Percentiles rank a stretch among this genome's conserved stretches.
Conservation (phyloP, 2,888 invertebrate genomes). For the Brenthis ino region DNA sequence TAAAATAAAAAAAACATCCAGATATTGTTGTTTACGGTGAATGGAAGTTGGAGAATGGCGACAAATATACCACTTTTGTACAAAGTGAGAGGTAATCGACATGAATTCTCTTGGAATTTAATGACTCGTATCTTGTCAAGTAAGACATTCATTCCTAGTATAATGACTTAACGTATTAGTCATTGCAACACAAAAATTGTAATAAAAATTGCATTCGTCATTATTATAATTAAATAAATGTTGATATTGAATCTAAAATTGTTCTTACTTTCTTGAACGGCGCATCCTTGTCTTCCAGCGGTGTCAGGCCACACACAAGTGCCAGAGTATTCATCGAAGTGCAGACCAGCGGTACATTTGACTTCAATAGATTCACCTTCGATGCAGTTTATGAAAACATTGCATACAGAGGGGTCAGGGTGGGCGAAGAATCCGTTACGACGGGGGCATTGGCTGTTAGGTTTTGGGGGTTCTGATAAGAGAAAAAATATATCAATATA, state of each 20-base stretch:
- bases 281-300: conserved; percentile 89
- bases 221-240: no score
- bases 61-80: conserved; percentile 24
- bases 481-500: conserved; percentile 16
- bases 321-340: conserved; percentile 94
- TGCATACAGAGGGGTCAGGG: conserved; percentile 90
- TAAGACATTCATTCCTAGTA: conserved; percentile 4
- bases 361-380: conserved; percentile 91
- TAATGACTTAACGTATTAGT: conserved; percentile 18
- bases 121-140: conserved; percentile 22
- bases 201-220: neutral
- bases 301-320: conserved; percentile 95
- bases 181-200: neutral
- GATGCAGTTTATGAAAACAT: conserved; percentile 94
- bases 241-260: neutral
- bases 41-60: conserved; percentile 35
- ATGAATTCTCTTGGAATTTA: conserved; percentile 24
- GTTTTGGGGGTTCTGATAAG: conserved; percentile 87
- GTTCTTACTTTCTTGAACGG: conserved; percentile 77
- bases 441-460: conserved; percentile 88
- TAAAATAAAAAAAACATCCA: conserved; percentile 8
- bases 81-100: conserved; percentile 34
- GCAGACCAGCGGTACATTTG: conserved; percentile 93
- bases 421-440: conserved; percentile 96
- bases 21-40: conserved; percentile 25